Evolutionary conservation across 1,140 invertebrate genomes (phyloP).

Genomic region (Solenopsis invicta): DNA sequence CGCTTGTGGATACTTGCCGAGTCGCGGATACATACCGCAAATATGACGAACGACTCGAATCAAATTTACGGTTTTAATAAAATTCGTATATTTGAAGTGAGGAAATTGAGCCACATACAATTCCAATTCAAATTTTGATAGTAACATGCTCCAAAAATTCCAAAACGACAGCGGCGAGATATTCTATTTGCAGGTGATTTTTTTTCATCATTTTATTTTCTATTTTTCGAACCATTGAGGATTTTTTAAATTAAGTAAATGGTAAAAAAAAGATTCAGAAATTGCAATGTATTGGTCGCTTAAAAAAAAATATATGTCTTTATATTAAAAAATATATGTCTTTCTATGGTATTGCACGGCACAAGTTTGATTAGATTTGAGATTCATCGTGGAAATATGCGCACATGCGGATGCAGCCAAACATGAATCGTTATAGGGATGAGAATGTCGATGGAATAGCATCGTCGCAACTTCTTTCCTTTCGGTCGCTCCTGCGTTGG

Average conservation of each 20-base stretch:
- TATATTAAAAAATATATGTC: background rate
- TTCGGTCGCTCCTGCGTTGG: background rate
- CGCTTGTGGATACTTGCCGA: slow-evolving; percentile 15
- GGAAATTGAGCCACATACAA: background rate
- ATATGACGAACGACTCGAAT: slow-evolving; percentile 53
- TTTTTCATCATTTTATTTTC: slow-evolving; percentile 16
- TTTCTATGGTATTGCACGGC: background rate
- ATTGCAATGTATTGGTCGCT: too few species aligned
- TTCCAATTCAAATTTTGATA: slow-evolving; percentile 4
- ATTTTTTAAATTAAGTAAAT: slow-evolving; percentile 25
- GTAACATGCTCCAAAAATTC: background rate
- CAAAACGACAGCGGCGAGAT: background rate
- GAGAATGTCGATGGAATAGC: background rate
- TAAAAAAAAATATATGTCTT: slow-evolving; percentile 12
- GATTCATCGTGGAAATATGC: background rate
- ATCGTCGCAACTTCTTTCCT: background rate
- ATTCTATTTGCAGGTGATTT: slow-evolving; percentile 7
- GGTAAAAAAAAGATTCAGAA: background rate
- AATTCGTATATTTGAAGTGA: slow-evolving; percentile 6
- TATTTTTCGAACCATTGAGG: background rate
- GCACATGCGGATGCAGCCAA: background rate
- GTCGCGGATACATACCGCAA: slow-evolving; percentile 42
- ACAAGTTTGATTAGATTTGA: background rate
- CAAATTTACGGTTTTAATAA: slow-evolving; percentile 60
- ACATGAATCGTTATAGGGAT: slow-evolving; percentile 54